Percentiles rank a stretch among this genome's conserved stretches.
Conservation (phyloP, 2,888 invertebrate genomes). For the Hypena proboscidalis region DNA sequence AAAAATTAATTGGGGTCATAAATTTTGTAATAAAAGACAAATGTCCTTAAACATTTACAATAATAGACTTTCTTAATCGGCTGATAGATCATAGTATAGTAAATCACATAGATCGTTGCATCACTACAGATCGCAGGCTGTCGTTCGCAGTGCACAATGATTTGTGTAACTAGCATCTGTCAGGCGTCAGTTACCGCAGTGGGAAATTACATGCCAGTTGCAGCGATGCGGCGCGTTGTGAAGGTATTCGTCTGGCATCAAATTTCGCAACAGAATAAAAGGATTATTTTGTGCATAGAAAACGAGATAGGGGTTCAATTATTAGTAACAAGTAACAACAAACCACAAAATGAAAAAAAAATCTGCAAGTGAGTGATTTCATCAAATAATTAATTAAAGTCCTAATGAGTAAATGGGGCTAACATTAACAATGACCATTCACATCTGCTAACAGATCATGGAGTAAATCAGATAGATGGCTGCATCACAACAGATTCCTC, state of each 20-base stretch:
- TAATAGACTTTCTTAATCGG: conserved; percentile 1
- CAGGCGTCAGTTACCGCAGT: conserved; percentile 19
- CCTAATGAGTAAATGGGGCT: no score
- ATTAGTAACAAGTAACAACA: no score
- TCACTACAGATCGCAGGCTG: conserved; percentile 38
- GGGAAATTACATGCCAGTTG: conserved; percentile 39
- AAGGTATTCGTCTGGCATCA: background rate
- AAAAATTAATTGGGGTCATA: no score
- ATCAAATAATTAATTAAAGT: no score
- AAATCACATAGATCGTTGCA: conserved; percentile 22
- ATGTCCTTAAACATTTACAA: background rate
- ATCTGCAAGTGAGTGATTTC: no score
- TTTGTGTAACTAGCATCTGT: conserved; percentile 41
- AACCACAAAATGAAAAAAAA: no score
- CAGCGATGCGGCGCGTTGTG: conserved; percentile 7
- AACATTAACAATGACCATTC: background rate
- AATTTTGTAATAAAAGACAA: no score
- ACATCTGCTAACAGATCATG: conserved; percentile 12
- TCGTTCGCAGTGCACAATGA: conserved; percentile 37
- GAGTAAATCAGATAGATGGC: conserved; percentile 27
- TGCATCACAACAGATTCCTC: conserved; percentile 36
- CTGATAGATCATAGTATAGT: conserved; percentile 18
- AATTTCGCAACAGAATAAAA: no score
- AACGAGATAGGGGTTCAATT: no score
- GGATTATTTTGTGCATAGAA: no score